Evolutionary conservation across 2,888 invertebrate species (phyloP).

Genomic region (Drosophila birchii): DNA sequence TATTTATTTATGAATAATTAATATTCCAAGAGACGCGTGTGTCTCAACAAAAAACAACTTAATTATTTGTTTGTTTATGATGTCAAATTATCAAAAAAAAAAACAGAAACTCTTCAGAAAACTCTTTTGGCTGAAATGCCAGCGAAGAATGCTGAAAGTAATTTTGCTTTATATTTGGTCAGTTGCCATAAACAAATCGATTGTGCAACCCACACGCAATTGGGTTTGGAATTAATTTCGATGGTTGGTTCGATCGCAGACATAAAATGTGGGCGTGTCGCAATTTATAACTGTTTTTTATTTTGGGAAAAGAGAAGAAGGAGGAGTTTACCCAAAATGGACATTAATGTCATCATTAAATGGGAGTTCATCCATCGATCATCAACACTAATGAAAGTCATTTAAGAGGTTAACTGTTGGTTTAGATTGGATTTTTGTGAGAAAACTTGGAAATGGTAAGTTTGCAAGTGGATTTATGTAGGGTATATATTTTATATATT

Average conservation of each 20-base stretch:
- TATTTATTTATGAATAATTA: slow-evolving; percentile 36
- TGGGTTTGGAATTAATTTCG: slow-evolving; percentile 34
- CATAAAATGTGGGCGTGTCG: slow-evolving; percentile 40
- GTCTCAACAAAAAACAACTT: slow-evolving; percentile 44
- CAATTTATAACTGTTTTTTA: slow-evolving; percentile 40
- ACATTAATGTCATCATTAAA: slow-evolving; percentile 52
- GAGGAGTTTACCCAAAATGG: slow-evolving; percentile 23
- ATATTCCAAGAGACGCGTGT: slow-evolving; percentile 36
- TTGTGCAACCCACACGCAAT: slow-evolving; percentile 71
- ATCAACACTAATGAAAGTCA: slow-evolving; percentile 18
- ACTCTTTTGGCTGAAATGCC: slow-evolving; percentile 27
- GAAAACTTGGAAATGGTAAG: not conserved
- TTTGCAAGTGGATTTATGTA: not conserved
- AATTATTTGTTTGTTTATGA: slow-evolving; percentile 39
- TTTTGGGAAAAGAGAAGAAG: slow-evolving; percentile 1
- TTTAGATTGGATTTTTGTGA: slow-evolving; percentile 4
- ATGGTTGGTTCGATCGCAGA: slow-evolving; percentile 18
- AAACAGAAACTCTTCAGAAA: slow-evolving; percentile 42
- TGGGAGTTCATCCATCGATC: slow-evolving; percentile 28
- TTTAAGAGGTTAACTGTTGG: slow-evolving; percentile 10
- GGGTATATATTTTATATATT: not conserved
- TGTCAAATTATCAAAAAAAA: slow-evolving; percentile 32
- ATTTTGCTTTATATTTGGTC: slow-evolving; percentile 65
- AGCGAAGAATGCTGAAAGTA: slow-evolving; percentile 49
- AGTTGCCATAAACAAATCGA: slow-evolving; percentile 60